Evolutionary conservation across 1,140 invertebrate species (phyloP).

Genomic region (Bombus superbus): DNA sequence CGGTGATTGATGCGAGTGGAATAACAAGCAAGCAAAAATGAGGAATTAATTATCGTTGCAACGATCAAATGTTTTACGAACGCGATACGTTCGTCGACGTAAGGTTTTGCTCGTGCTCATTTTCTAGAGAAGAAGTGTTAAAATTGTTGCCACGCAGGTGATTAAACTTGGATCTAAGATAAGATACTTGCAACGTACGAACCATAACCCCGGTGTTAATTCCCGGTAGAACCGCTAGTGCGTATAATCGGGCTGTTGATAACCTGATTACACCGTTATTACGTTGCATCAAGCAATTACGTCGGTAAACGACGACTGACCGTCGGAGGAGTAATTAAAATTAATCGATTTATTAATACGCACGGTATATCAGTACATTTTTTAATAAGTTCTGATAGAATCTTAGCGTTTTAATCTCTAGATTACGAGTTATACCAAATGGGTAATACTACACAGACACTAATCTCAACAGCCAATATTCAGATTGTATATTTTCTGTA

Average conservation of each 20-base stretch:
- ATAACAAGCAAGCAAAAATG: background rate
- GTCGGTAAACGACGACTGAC: background rate
- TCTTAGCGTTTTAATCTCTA: background rate
- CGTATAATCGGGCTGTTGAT: conserved; percentile 17
- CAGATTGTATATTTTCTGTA: too few relatives aligned
- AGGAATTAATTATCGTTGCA: background rate
- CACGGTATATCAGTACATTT: background rate
- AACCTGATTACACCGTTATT: conserved; percentile 20
- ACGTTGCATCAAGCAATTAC: background rate
- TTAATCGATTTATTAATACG: background rate
- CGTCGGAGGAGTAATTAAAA: background rate
- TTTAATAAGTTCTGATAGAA: background rate
- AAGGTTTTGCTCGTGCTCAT: background rate
- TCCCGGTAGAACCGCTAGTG: background rate
- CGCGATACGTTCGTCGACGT: background rate
- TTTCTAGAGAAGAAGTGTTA: background rate
- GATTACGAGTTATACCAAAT: background rate
- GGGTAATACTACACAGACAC: background rate
- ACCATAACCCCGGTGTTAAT: background rate
- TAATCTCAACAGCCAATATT: too few relatives aligned
- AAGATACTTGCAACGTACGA: background rate
- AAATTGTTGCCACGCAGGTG: background rate
- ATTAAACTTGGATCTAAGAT: background rate
- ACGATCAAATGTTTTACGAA: background rate
- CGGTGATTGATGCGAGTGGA: background rate